Conservation (phyloP, 1,140 invertebrate species). For the Neodiprion virginianus region DNA sequence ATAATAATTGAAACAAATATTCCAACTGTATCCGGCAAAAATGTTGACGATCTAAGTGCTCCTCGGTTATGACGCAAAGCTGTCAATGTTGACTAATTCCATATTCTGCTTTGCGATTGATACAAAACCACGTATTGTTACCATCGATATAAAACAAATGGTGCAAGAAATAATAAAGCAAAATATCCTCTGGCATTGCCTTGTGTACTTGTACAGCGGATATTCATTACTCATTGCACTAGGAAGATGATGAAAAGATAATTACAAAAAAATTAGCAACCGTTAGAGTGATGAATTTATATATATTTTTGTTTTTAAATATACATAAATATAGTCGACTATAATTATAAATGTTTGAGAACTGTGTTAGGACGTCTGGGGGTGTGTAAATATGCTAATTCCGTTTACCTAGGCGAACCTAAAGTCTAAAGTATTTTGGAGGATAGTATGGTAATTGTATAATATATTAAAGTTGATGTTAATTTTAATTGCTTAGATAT, state of each 20-base stretch:
- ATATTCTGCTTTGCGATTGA: neutral
- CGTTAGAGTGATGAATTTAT: constrained; percentile 36
- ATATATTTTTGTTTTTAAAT: constrained; percentile 45
- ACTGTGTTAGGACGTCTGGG: constrained; percentile 32
- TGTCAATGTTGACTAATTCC: neutral
- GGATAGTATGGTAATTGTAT: constrained; percentile 55
- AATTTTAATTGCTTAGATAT: constrained; percentile 60
- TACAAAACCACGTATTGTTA: neutral
- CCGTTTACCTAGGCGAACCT: constrained; percentile 42
- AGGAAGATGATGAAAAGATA: neutral
- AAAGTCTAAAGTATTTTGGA: constrained; percentile 46
- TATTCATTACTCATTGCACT: neutral
- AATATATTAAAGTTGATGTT: constrained; percentile 61
- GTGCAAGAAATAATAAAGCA: neutral
- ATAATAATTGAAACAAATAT: too few species aligned
- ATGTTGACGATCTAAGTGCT: too few species aligned
- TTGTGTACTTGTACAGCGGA: neutral
- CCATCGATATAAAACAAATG: neutral
- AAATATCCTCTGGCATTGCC: neutral
- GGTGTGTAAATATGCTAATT: constrained; percentile 26
- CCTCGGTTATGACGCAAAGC: neutral
- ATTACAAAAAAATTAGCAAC: neutral
- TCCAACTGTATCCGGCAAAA: too few species aligned
- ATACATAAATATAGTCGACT: constrained; percentile 52
- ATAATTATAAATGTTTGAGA: constrained; percentile 45